Evolutionary conservation across 1,140 invertebrate species (phyloP), one percentile per base, ranked within the genome.

Genomic region (Carcinoscorpius rotundicauda): DNA sequence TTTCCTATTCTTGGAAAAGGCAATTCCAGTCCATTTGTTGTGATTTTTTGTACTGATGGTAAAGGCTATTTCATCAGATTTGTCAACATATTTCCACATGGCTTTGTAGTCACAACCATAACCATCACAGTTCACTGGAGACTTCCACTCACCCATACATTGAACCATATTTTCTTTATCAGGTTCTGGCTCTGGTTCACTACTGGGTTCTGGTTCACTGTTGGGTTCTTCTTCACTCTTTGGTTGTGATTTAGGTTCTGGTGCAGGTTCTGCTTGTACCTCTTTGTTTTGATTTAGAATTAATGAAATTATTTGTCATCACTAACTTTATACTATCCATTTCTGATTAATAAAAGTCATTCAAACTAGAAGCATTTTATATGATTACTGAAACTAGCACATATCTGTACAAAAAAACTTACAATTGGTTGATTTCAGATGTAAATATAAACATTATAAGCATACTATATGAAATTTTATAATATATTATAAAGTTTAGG

Each of bases 21-120:
- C 93, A 68, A 97, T 90, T 4, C 93, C 95, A 4, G 93, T 95
- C 95, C 95, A 98, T 9, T 83, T 82, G 66, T 92, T 85, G 0
- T 82, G 85, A 67, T 92, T 80, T 8, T 83, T 86, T 0, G 91
- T 93, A 11, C 85, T 82, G n/a, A 98, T 86, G 3, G 85, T 88
- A 77, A 97, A 98, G 49, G 82, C 81, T 61, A 98, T 85, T 49
- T 85, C 82, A 74, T 95, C 91, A 71, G 83, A 83, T 67, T 80
- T 79, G 6, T 85, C 84, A 4, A 87, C 78, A 71, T 90, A 93
- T 72, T 86, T 82, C 95, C 95, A 98, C 55, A 81, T 81, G 4
- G 87, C 88, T 62, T 82, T 83, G 75, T 93, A 96, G 72, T 91
- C 86, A 75, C 91, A 96, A 29, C 84, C 85, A 58, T 81, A 76